Base-by-base conservation (phyloP, 2,797 vertebrate species). In the Microcaecilia unicolor region DNA sequence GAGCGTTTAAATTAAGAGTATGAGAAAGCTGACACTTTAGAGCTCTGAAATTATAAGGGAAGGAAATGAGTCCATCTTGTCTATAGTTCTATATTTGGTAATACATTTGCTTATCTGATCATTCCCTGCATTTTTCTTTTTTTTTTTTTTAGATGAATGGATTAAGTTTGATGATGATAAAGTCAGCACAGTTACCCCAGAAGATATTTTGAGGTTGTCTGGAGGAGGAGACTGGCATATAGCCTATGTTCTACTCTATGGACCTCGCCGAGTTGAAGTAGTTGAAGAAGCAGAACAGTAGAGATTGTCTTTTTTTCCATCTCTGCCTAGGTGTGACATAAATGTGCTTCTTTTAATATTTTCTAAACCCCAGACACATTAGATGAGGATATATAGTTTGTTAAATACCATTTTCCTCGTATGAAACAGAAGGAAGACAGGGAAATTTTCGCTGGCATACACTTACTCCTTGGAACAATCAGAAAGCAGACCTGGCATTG, bases 151-250 rank as follows among this genome's bases (percentile, higher is more conserved):
- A 99, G 96, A 97, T 61, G 96, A 98, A 56, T 99, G 96, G 96
- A 90, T 99, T 55, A 99, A 99, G 61, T 99, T 98, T 51, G 95
- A 98, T 4, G 96, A 99, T 1, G 96, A 98, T 68, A 99, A 98
- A 67, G 95, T 99, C 72, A 99, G 95, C 56, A 76, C 95, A 36
- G 96, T 98, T 53, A 85, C 92, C 26, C 93, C 96, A 3, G 96
- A 99, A 62, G 96, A 99, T 38, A 97, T 98, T 67, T 54, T 99
- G 74, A 87, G 91, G 50, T 78, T 99, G 70, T 99, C 96, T 0
- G 96, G 96, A 2, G 96, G 96, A 4, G 96, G 96, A 35, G 96
- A 99, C 76, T 99, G 96, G 96, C 96, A 98, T 62, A 98, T 98
- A 84, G 96, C 96, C 12, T 99, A 99, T 9, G 94, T 98, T 66